Conservation (phyloP, 2,888 invertebrate genomes). For the Nemotelus nigrinus region DNA sequence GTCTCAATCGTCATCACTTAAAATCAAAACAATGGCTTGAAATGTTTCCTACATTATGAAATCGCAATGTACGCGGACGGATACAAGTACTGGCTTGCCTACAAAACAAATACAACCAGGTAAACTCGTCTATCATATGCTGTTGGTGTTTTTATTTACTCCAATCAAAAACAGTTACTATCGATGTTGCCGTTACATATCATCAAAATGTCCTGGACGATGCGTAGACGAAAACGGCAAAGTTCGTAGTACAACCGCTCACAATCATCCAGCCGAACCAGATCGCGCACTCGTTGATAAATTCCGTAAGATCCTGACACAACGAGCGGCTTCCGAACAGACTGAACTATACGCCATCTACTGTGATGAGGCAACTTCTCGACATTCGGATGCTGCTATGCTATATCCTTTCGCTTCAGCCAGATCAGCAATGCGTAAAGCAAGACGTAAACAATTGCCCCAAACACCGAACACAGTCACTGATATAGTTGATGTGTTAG, state of each 20-base stretch:
- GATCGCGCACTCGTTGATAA: conserved; percentile 54
- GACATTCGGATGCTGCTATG: conserved; percentile 55
- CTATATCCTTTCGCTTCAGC: conserved; percentile 55
- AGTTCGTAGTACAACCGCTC: conserved; percentile 52
- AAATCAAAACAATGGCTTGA: too few species aligned
- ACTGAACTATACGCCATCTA: conserved; percentile 55
- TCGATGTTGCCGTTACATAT: conserved; percentile 55
- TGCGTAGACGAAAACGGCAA: conserved; percentile 53
- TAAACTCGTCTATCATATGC: conserved; percentile 41
- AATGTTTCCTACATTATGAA: too few species aligned
- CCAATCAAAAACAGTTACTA: conserved; percentile 52
- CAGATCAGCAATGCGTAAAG: conserved; percentile 57
- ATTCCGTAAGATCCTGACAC: conserved; percentile 55
- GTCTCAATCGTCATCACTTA: too few species aligned
- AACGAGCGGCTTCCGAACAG: conserved; percentile 53
- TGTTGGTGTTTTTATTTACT: background rate
- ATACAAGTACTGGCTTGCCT: conserved; percentile 56
- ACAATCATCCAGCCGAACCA: conserved; percentile 55
- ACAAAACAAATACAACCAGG: conserved; percentile 54
- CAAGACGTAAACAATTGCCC: conserved; percentile 55
- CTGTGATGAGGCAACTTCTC: conserved; percentile 55
- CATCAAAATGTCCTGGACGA: conserved; percentile 55
- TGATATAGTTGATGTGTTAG: conserved; percentile 54
- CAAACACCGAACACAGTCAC: conserved; percentile 52
- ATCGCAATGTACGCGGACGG: conserved; percentile 55